These are phyloP conservation scores for Spialia ferax DNA, from an alignment of 2,888 invertebrate genomes.

Conservation along the genomic window DNA sequence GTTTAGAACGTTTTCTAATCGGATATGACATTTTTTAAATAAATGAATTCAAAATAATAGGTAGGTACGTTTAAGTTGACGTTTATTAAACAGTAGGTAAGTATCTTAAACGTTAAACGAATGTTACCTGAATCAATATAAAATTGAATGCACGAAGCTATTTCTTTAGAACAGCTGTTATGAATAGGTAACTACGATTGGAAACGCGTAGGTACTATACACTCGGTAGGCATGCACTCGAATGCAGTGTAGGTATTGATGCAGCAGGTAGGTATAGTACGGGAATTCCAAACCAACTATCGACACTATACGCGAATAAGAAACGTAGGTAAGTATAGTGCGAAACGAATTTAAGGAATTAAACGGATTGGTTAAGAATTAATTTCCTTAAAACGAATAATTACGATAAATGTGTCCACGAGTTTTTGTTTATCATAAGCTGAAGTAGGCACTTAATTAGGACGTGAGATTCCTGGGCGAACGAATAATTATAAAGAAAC, in stretches of 20 bases:
- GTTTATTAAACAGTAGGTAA: too few relatives aligned
- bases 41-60: too few relatives aligned
- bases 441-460: not conserved
- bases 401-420: not conserved
- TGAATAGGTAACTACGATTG: too few relatives aligned
- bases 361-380: not conserved
- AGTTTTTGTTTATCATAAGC: not conserved
- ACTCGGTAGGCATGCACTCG: too few relatives aligned
- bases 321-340: not conserved
- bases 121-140: too few relatives aligned
- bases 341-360: not conserved
- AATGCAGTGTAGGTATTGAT: too few relatives aligned
- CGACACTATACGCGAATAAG: not conserved
- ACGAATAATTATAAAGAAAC: not conserved
- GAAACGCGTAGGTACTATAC: too few relatives aligned
- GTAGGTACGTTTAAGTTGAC: too few relatives aligned
- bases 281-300: not conserved
- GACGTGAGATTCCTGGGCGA: conserved; percentile 2
- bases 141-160: too few relatives aligned
- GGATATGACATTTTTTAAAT: not conserved
- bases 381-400: not conserved
- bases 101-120: too few relatives aligned
- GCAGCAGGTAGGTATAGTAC: too few relatives aligned
- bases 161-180: too few relatives aligned
- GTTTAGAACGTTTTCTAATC: not conserved